Base-by-base conservation (phyloP, 2,797 vertebrate species). In the Cynodonichthys magdalenae region DNA sequence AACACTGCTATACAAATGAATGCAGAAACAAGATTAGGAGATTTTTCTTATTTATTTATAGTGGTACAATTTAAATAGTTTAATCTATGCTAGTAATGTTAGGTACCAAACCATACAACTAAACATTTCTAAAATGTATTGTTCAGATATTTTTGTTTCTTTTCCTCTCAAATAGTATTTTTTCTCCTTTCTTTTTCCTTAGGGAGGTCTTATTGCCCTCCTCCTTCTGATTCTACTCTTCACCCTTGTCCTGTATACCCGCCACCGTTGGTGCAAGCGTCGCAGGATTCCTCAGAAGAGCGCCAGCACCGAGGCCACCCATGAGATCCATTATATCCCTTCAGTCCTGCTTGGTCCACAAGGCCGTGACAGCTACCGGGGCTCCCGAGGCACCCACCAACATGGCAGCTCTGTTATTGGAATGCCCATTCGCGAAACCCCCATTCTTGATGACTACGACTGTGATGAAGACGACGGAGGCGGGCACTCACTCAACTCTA, bases 251-350 rank as follows among this genome's bases (percentile, higher is more conserved):
- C 87, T 99, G 20, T 98, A 96, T 0, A 97, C 97, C 2, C 98
- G 98, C 45, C 92, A 98, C 9, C 96, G 95, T 39, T 99, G 96
- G 96, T 96, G 96, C 89, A 96, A 96, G 64, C 94, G 96, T 0
- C 94, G 96, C 15, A 93, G 95, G 1, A 93, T 96, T 52, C 98
- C 97, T 0, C 97, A 99, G 90, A 99, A 99, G 85, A 99, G 98
- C 0, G 98, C 98, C 39, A 99, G 98, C 86, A 98, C 97, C 0
- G 97, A 99, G 86, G 98, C 97, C 80, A 99, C 97, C 0, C 97
- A 99, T 0, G 97, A 99, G 92, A 99, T 99, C 87, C 98, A 99
- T 91, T 99, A 99, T 90, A 99, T 99, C 63, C 98, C 98, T 0
- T 99, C 98, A 0, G 96, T 98, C 46, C 93, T 99, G 74, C 94